phyloP scores from a whole-genome alignment of 1,140 invertebrate species.

The Platyura marginata region DNA sequence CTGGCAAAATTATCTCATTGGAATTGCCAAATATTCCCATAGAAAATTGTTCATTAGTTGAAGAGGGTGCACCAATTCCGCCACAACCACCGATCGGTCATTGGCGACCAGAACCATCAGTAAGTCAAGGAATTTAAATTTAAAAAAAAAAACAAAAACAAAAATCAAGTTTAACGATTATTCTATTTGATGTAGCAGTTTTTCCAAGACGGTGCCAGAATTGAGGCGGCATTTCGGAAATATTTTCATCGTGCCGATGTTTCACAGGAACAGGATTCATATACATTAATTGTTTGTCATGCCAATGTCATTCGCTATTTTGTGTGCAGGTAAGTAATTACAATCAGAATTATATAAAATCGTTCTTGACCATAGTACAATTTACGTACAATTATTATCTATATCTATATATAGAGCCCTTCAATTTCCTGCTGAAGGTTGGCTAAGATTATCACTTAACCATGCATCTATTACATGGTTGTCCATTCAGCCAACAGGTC shows the following conservation, averaged over 20 bases:
- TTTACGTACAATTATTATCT: slow-evolving; percentile 1
- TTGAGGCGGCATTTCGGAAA: slow-evolving; percentile 89
- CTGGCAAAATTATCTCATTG: slow-evolving; percentile 61
- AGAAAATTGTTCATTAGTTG: slow-evolving; percentile 52
- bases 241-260: slow-evolving; percentile 82
- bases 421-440: slow-evolving; percentile 94
- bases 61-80: slow-evolving; percentile 88
- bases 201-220: slow-evolving; percentile 83
- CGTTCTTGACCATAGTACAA: background rate
- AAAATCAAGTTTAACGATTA: no score
- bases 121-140: slow-evolving; percentile 25
- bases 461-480: slow-evolving; percentile 91
- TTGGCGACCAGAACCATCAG: slow-evolving; percentile 69
- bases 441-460: slow-evolving; percentile 79
- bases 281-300: slow-evolving; percentile 91
- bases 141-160: no score
- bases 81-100: slow-evolving; percentile 76
- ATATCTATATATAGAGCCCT: slow-evolving; percentile 52
- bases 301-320: slow-evolving; percentile 98
- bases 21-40: slow-evolving; percentile 37
- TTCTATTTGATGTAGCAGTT: slow-evolving; percentile 52
- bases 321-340: slow-evolving; percentile 62
- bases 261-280: slow-evolving; percentile 63
- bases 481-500: slow-evolving; percentile 65
- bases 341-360: background rate